These are phyloP conservation scores for Empis livida DNA, from an alignment of 2,888 invertebrate species.

Conservation along the genomic window DNA sequence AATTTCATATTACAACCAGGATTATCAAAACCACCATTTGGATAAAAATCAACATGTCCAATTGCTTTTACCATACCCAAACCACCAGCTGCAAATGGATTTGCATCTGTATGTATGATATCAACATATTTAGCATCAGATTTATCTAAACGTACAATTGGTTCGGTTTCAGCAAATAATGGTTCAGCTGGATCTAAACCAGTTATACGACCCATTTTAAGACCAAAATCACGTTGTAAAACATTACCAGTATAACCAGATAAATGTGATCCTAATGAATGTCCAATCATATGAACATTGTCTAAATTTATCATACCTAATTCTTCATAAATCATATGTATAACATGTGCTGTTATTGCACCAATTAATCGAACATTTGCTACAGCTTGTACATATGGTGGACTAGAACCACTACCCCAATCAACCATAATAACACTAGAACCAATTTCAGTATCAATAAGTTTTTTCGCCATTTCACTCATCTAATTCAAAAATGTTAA, in stretches of 20 bases:
- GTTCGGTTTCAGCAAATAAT: conserved; percentile 68
- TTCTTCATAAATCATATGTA: conserved; percentile 41
- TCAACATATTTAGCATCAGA: conserved; percentile 83
- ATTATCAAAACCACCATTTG: conserved; percentile 75
- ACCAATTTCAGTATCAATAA: conserved; percentile 48
- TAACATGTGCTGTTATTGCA: conserved; percentile 65
- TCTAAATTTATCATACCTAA: conserved; percentile 43
- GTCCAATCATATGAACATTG: conserved; percentile 72
- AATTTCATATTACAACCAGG: conserved; percentile 53
- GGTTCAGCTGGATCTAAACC: conserved; percentile 90
- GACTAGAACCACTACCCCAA: conserved; percentile 75
- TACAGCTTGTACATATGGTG: conserved; percentile 84
- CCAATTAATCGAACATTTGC: conserved; percentile 82
- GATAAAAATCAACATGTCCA: conserved; percentile 85
- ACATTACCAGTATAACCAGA: conserved; percentile 72
- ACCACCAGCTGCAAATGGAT: conserved; percentile 60
- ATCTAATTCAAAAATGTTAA: conserved; percentile 35
- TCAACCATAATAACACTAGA: conserved; percentile 69
- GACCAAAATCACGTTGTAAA: conserved; percentile 51
- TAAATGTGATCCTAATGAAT: conserved; percentile 75
- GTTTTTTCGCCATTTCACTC: conserved; percentile 53
- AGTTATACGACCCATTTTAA: conserved; percentile 65
- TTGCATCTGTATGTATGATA: conserved; percentile 77
- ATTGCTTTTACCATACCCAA: conserved; percentile 70
- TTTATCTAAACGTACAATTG: conserved; percentile 69